These are phyloP conservation scores for Polyodon spathula DNA, from an alignment of 2,113 vertebrate species.

Conservation along the genomic window DNA sequence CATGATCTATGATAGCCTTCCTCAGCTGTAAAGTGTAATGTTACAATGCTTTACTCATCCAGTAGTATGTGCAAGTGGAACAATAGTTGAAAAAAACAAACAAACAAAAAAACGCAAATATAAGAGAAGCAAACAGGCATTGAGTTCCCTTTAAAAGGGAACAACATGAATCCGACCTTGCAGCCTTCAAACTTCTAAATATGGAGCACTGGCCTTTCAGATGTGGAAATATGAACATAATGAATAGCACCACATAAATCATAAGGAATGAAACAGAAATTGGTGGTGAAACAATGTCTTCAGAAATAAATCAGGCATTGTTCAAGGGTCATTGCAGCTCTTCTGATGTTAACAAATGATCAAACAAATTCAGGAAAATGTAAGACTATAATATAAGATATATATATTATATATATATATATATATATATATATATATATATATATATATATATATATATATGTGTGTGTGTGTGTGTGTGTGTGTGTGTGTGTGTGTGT, in stretches of 20 bases:
- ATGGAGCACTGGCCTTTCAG: constrained; percentile 1
- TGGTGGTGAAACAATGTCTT: constrained; percentile 5
- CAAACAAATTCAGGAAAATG: background rate
- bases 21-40: constrained; percentile 45
- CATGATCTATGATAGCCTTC: constrained; percentile 67
- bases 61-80: background rate
- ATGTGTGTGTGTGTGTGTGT: too few relatives aligned
- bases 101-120: background rate
- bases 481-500: too few relatives aligned
- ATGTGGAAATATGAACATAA: background rate
- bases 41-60: background rate
- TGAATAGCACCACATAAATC: constrained; percentile 1
- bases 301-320: background rate
- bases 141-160: background rate
- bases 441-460: too few relatives aligned
- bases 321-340: background rate
- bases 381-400: background rate
- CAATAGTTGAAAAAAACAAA: background rate
- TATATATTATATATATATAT: too few relatives aligned
- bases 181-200: constrained; percentile 1
- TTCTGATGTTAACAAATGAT: background rate
- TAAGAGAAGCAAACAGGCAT: background rate
- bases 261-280: background rate
- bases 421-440: too few relatives aligned
- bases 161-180: background rate